These are phyloP conservation scores for Paradoxurus hermaphroditus DNA, from an alignment of 2,113 vertebrate species.

Conservation along the genomic window DNA sequence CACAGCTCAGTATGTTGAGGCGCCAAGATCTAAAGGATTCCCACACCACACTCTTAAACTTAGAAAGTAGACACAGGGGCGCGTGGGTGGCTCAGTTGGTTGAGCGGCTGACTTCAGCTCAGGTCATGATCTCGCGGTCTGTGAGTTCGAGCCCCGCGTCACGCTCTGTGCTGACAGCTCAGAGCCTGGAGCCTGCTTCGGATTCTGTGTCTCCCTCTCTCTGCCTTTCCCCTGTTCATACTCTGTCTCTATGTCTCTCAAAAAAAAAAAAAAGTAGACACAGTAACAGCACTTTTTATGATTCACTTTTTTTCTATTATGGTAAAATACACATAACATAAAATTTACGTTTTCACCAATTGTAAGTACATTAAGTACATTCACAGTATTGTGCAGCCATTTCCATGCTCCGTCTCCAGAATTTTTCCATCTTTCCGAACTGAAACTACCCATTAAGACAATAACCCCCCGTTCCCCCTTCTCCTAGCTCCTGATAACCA, in stretches of 20 bases:
- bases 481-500: background rate
- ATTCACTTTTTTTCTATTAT: background rate
- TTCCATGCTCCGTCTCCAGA: background rate
- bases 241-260: too few relatives aligned
- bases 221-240: too few relatives aligned
- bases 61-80: background rate
- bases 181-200: too few relatives aligned
- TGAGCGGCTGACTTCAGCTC: too few relatives aligned
- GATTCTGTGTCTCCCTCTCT: too few relatives aligned
- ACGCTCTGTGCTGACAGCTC: too few relatives aligned
- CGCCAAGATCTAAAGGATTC: too few relatives aligned
- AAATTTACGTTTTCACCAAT: background rate
- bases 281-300: background rate
- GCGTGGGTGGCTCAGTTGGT: too few relatives aligned
- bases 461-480: background rate
- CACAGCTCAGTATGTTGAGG: too few relatives aligned
- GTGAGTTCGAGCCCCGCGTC: too few relatives aligned
- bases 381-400: background rate
- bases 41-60: too few relatives aligned
- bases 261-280: background rate
- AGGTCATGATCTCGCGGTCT: too few relatives aligned
- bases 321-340: background rate
- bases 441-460: background rate
- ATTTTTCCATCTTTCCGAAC: background rate
- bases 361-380: background rate